Base-by-base conservation (phyloP, 2,113 vertebrate species). In the Leptobrachium leishanense region DNA sequence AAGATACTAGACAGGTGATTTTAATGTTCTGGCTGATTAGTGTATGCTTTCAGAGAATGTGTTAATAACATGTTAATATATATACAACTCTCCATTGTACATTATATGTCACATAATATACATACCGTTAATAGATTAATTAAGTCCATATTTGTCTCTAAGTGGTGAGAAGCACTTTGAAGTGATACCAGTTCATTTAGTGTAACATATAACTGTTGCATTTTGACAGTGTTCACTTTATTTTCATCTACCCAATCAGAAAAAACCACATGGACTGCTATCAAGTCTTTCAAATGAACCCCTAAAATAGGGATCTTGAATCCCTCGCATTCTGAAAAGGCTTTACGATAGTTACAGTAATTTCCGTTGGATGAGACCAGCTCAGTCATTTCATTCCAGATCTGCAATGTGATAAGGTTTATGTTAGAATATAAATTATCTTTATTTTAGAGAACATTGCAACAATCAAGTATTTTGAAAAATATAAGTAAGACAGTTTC, bases 291-390 rank as follows among this genome's bases (percentile, higher is more conserved):
- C 84, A 99, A 92, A 87, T 99, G 96, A 77, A 99, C 97, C 15
- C 97, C 97, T 83, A 99, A 92, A 85, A 99, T 98, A 83, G 97
- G 97, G 82, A 98, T 95, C 89, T 97, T 98, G 87, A 98, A 98
- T 81, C 94, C 95, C 54, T 92, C 92, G 39, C 94, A 95, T 69
- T 98, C 95, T 0, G 85, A 92, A 88, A 98, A 99, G 84, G 95
- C 92, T 88, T 96, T 98, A 77, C 97, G 93, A 88, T 99, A 99
- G 83, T 90, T 94, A 74, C 94, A 95, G 86, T 99, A 99, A 90
- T 99, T 99, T 83, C 96, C 95, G 66, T 95, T 98, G 84, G 96
- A 98, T 69, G 97, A 98, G 75, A 99, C 96, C 85, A 99, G 87
- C 78, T 99, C 96, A 0, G 93, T 98, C 96, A 99, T 98, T 91